Evolutionary conservation across 2,113 vertebrate species (phyloP).

Genomic region (Riparia riparia): DNA sequence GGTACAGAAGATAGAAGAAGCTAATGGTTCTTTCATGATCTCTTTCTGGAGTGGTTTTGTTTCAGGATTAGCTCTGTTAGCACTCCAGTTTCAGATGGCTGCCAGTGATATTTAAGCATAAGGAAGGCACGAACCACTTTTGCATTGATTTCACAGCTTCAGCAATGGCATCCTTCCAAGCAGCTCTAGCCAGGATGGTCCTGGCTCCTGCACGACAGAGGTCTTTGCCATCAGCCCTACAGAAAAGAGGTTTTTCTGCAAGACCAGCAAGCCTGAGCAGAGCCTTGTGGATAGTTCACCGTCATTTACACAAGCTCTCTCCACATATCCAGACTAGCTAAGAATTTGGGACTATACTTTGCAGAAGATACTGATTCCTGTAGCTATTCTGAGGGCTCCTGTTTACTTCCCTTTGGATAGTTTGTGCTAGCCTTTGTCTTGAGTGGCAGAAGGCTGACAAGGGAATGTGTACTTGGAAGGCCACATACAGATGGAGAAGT

Average conservation of each 20-base stretch:
- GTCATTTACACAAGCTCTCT: not conserved
- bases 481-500: not conserved
- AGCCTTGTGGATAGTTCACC: not conserved
- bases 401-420: not conserved
- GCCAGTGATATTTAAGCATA: not conserved
- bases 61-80: not conserved
- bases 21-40: constrained; percentile 3
- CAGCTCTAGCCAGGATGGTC: not conserved
- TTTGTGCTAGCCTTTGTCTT: not conserved
- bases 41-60: not conserved
- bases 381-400: not conserved
- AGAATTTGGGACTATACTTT: not conserved
- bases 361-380: rapidly evolving
- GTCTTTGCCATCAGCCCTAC: not conserved
- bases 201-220: rapidly evolving
- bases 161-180: not conserved
- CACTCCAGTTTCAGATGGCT: not conserved
- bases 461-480: not conserved
- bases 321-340: not conserved
- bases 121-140: not conserved
- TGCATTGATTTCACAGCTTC: not conserved
- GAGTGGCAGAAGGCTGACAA: not conserved
- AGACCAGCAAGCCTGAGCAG: not conserved
- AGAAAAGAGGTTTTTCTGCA: not conserved
- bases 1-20: not conserved